These are phyloP conservation scores for Molorchus minor DNA, from an alignment of 2,888 invertebrate genomes.

Conservation along the genomic window DNA sequence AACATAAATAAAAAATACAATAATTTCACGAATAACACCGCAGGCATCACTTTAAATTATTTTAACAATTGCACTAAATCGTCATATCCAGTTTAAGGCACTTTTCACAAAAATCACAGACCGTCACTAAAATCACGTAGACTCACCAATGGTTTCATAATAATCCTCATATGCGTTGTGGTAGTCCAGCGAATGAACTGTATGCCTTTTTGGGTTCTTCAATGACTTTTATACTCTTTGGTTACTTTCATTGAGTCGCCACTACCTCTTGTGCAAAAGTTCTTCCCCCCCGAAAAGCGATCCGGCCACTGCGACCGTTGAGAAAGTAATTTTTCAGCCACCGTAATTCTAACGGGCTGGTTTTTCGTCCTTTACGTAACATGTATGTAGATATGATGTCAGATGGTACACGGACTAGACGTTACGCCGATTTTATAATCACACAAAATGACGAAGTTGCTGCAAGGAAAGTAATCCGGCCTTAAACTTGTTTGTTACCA, in stretches of 20 bases:
- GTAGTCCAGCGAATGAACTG: constrained; percentile 64
- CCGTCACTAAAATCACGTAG: constrained; percentile 19
- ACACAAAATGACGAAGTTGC: constrained; percentile 32
- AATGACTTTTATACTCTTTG: constrained; percentile 67
- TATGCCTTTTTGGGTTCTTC: constrained; percentile 65
- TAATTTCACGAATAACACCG: no score
- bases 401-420: constrained; percentile 42
- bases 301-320: constrained; percentile 46
- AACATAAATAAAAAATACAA: no score
- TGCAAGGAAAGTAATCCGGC: constrained; percentile 43
- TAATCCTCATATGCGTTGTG: constrained; percentile 47
- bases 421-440: constrained; percentile 32
- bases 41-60: constrained; percentile 8
- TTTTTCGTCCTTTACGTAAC: constrained; percentile 59
- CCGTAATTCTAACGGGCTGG: constrained; percentile 30
- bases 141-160: constrained; percentile 69
- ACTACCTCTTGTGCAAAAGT: constrained; percentile 58
- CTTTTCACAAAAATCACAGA: constrained; percentile 22
- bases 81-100: constrained; percentile 11
- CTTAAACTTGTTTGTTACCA: constrained; percentile 47
- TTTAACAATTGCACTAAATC: constrained; percentile 6
- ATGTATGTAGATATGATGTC: constrained; percentile 44
- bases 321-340: constrained; percentile 57
- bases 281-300: constrained; percentile 53
- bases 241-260: constrained; percentile 66